phyloP scores from a whole-genome alignment of 2,888 invertebrate genomes.

The Noctua fimbriata region DNA sequence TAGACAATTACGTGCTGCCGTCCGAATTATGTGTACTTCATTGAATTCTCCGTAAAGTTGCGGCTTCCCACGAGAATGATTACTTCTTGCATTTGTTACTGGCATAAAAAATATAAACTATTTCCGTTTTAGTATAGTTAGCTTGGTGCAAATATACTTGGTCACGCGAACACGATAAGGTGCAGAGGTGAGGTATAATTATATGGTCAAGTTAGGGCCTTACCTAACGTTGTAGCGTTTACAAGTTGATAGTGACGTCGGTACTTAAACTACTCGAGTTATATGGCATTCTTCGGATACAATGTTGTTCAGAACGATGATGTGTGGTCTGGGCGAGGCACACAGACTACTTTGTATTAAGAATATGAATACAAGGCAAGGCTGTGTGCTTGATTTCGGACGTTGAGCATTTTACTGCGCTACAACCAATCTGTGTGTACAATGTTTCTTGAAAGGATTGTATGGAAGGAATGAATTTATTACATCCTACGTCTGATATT shows the following conservation, averaged over 20 bases:
- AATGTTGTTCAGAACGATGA: constrained; percentile 51
- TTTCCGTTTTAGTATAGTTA: constrained; percentile 71
- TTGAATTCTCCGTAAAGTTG: constrained; percentile 51
- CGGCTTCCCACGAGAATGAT: constrained; percentile 73
- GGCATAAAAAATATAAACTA: constrained; percentile 69
- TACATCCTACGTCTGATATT: not conserved
- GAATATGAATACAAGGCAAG: constrained; percentile 33
- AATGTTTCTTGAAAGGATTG: constrained; percentile 23
- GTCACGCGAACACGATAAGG: constrained; percentile 71
- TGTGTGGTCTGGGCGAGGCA: constrained; percentile 49
- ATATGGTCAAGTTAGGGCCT: constrained; percentile 51
- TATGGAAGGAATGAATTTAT: constrained; percentile 8
- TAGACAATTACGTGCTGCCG: constrained; percentile 33
- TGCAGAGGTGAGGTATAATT: constrained; percentile 50
- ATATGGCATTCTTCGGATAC: constrained; percentile 38
- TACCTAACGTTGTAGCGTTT: constrained; percentile 11
- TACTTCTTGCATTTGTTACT: constrained; percentile 71
- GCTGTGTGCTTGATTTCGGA: constrained; percentile 44
- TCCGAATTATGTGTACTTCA: constrained; percentile 58
- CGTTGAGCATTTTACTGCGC: constrained; percentile 31
- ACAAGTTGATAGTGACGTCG: constrained; percentile 16
- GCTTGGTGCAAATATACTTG: constrained; percentile 62
- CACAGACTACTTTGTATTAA: constrained; percentile 54
- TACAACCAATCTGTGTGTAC: constrained; percentile 16
- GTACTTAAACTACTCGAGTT: constrained; percentile 20